A percentile compares a stretch with the other conserved stretches of the same genome.
Evolutionary conservation across 1,140 invertebrate genomes (phyloP).

Genomic region (Contarinia nasturtii): DNA sequence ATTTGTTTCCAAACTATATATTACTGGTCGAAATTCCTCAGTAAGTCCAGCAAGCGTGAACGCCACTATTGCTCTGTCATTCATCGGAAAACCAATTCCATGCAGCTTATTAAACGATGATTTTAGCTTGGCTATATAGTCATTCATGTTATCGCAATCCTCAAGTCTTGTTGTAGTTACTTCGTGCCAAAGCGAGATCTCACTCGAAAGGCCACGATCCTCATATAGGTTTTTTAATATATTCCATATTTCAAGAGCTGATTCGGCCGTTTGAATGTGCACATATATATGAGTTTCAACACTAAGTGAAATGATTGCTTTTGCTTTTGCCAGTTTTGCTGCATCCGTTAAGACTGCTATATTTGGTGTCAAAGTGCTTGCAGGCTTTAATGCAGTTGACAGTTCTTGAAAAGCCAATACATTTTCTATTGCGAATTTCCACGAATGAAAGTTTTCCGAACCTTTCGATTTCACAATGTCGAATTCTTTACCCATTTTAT

Average conservation of each 20-base stretch:
- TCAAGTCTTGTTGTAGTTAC: background rate
- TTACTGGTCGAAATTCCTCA: constrained; percentile 17
- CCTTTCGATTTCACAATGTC: background rate
- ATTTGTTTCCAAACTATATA: constrained; percentile 12
- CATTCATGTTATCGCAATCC: background rate
- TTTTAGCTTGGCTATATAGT: background rate
- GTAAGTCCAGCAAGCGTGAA: constrained; percentile 17
- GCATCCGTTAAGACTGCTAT: background rate
- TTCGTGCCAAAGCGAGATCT: background rate
- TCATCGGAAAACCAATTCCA: constrained; percentile 1
- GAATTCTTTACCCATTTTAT: too few relatives aligned
- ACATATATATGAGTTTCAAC: background rate
- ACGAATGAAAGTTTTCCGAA: background rate
- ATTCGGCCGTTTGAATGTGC: background rate
- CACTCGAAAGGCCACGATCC: background rate
- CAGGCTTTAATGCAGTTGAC: background rate
- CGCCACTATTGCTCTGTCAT: constrained; percentile 17
- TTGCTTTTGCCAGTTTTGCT: background rate
- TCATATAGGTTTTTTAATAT: background rate
- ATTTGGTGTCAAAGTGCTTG: too few relatives aligned
- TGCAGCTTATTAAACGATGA: constrained; percentile 4
- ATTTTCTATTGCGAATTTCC: background rate
- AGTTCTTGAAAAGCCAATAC: background rate
- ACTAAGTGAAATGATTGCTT: background rate
- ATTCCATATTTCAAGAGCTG: background rate